Conservation (phyloP, 2,113 vertebrate genomes). For the Oncorhynchus clarkii region DNA sequence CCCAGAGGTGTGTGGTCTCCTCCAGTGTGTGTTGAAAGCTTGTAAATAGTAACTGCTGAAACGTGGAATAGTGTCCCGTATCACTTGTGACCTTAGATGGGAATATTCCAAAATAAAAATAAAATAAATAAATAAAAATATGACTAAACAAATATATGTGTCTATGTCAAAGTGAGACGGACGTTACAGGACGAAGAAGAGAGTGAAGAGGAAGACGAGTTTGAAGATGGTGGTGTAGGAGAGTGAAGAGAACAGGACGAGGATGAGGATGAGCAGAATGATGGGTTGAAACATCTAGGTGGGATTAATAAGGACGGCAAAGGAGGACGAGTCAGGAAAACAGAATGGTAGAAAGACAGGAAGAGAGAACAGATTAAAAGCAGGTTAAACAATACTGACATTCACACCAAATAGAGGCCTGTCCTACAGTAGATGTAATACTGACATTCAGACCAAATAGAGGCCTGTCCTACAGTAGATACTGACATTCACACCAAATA, state of each 20-base stretch:
- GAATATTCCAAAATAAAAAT: constrained; percentile 77
- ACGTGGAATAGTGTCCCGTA: constrained; percentile 68
- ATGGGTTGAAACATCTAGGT: constrained; percentile 99
- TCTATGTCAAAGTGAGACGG: constrained; percentile 14
- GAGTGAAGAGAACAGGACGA: constrained; percentile 98
- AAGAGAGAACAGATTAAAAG: background rate
- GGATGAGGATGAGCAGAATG: constrained; percentile 99
- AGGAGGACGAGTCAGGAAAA: constrained; percentile 57
- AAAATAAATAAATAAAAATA: constrained; percentile 36
- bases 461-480: no score
- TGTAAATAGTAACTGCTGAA: constrained; percentile 68
- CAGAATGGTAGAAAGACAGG: background rate
- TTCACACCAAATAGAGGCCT: no score
- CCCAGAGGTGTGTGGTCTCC: constrained; percentile 11
- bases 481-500: no score
- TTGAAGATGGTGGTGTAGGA: constrained; percentile 99
- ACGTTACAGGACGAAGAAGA: constrained; percentile 97
- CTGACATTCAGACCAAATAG: no score
- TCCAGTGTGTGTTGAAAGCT: constrained; percentile 76
- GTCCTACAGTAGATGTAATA: no score
- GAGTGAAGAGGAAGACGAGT: constrained; percentile 94
- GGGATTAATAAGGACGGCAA: constrained; percentile 59
- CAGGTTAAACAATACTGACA: no score
- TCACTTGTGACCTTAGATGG: constrained; percentile 84
- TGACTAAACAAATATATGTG: background rate